Conservation (phyloP, 2,113 vertebrate genomes). For the Aspidoscelis tigris region DNA sequence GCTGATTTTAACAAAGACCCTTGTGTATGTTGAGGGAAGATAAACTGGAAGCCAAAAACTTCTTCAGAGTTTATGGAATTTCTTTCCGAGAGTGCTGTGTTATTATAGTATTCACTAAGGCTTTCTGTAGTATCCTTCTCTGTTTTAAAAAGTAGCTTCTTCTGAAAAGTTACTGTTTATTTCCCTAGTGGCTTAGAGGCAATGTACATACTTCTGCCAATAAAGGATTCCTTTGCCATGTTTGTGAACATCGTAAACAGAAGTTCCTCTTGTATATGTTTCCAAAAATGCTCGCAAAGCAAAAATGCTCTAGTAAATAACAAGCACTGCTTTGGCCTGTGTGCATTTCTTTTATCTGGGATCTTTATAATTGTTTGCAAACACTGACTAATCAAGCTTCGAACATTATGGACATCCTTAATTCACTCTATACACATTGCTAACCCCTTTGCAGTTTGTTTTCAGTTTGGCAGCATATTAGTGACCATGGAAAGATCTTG, state of each 20-base stretch:
- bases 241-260: neutral
- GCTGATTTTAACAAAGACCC: neutral
- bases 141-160: neutral
- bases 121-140: neutral
- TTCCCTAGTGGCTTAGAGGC: neutral
- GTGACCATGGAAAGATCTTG: neutral
- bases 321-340: neutral
- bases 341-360: constrained; percentile 35
- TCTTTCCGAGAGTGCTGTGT: neutral
- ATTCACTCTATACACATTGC: constrained; percentile 26
- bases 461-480: neutral
- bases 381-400: constrained; percentile 51
- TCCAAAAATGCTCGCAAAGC: constrained; percentile 22
- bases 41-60: neutral
- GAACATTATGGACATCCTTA: constrained; percentile 27
- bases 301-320: constrained; percentile 9
- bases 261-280: constrained; percentile 15
- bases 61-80: neutral
- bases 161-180: constrained; percentile 24
- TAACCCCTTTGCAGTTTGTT: constrained; percentile 4
- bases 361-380: constrained; percentile 53
- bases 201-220: constrained; percentile 22
- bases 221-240: constrained; percentile 1
- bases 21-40: neutral
- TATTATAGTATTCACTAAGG: neutral